Evolutionary conservation across 2,888 invertebrate species (phyloP), one percentile per base, ranked within the genome.

Genomic region (Acleris emargana): DNA sequence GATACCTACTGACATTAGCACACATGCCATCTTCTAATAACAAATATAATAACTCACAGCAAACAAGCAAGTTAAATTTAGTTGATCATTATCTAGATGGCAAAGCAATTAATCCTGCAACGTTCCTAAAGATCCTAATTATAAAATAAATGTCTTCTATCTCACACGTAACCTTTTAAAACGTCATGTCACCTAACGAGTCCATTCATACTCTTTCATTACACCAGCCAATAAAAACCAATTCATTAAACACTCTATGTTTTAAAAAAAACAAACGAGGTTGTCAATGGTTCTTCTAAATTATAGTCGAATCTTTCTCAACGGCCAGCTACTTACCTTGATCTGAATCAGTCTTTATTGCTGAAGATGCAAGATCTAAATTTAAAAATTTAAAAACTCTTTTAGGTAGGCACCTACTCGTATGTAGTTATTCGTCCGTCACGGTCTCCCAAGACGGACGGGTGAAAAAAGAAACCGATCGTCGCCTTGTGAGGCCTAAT

Each of bases 401-500:
- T 51, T 18, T 52, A 52, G 50, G 28, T 50, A 60, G 53, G 54
- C 32, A 52, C 52, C 52, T 52, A 67, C 58, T 74, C 72, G 60
- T 74, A 71, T 81, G 83, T 81, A 83, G 82, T 83, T 85, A 86
- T 84, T 82, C 86, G 86, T 87, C 86, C 86, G 86, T 87, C 86
- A 87, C 83, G 85, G 83, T 79, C 76, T 73, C 76, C 73, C 78
- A 77, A 71, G 74, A 62, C 82, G 80, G 74, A 76, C 81, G 81
- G 81, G 83, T 82, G 83, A 85, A 86, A 83, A 86, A 86, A 81
- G 80, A 78, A 79, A 77, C 77, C 78, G 79, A 78, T 78, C 80
- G 78, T 81, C 91, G 83, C 83, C 88, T 83, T 92, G 92, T 92
- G 92, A 75, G 92, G 92, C 83, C 91, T 91, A 91, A 92, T 92